Conservation (phyloP, 2,888 invertebrate species). For the Plebejus anna region DNA sequence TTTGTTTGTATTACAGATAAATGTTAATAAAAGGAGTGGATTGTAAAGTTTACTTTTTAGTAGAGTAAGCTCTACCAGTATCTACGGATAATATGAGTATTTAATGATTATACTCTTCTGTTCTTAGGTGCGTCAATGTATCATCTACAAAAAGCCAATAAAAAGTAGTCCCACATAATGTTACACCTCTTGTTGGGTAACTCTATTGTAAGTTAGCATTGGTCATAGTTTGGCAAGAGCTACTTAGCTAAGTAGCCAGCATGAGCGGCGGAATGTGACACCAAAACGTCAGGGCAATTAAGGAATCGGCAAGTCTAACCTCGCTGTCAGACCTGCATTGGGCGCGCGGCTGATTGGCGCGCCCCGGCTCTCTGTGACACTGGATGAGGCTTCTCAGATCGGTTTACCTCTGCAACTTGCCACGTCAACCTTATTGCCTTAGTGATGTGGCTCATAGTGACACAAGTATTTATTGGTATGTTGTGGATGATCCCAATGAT, state of each 20-base stretch:
- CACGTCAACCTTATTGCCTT: too few relatives aligned
- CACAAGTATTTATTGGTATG: too few relatives aligned
- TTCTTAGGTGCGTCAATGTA: background rate
- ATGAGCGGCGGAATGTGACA: constrained; percentile 66
- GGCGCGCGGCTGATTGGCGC: constrained; percentile 72
- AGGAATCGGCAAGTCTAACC: constrained; percentile 79
- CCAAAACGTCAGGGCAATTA: constrained; percentile 80
- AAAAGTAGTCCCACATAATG: background rate
- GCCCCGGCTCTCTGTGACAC: constrained; percentile 35
- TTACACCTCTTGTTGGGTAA: background rate
- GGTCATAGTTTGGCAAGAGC: constrained; percentile 36
- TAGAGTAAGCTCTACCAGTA: background rate
- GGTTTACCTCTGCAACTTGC: too few relatives aligned
- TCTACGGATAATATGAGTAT: background rate
- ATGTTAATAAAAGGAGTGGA: background rate
- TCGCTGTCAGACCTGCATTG: constrained; percentile 71
- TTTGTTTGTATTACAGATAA: background rate
- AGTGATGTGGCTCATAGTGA: too few relatives aligned
- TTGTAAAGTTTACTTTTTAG: background rate
- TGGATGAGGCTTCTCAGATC: constrained; percentile 40
- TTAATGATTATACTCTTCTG: too few relatives aligned
- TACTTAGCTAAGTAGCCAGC: constrained; percentile 55
- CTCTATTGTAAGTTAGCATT: constrained; percentile 30
- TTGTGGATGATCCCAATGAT: too few relatives aligned
- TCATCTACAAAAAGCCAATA: background rate